phyloP scores from a whole-genome alignment of 2,113 vertebrate genomes.

The Microcebus ravelobensis region DNA sequence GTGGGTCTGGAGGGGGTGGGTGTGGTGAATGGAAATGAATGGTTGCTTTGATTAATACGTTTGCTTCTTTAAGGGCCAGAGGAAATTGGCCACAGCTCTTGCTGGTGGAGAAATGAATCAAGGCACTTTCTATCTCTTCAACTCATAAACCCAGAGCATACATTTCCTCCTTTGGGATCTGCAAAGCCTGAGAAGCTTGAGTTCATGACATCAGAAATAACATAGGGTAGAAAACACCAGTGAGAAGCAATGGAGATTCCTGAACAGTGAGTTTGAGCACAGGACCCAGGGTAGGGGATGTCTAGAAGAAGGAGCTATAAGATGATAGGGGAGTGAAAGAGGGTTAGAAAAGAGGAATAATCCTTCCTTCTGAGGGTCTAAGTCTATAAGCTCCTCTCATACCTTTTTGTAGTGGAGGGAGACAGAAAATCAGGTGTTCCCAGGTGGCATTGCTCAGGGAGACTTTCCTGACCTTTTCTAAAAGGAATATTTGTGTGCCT shows the following conservation, averaged over 20 bases:
- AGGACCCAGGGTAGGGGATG: not conserved
- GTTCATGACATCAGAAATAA: not conserved
- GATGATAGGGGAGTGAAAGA: not conserved
- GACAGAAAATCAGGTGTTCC: not conserved
- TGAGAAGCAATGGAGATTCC: not conserved
- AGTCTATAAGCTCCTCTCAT: not conserved
- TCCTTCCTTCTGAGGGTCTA: not conserved
- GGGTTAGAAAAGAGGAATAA: not conserved
- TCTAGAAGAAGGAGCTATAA: not conserved
- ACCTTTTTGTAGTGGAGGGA: not conserved
- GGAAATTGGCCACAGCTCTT: slow-evolving; percentile 21
- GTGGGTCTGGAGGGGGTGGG: not conserved
- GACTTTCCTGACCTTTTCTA: not conserved
- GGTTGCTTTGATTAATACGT: slow-evolving; percentile 38
- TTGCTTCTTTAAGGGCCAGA: not conserved
- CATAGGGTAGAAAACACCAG: not conserved
- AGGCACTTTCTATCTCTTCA: not conserved
- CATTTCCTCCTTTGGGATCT: not conserved
- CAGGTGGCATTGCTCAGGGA: not conserved
- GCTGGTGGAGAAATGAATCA: slow-evolving; percentile 42
- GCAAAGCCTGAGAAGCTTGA: slow-evolving; percentile 12
- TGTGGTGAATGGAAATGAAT: slow-evolving; percentile 25
- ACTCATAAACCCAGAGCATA: not conserved
- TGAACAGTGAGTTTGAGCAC: not conserved
- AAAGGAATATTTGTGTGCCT: not conserved